Evolutionary conservation across 1,140 invertebrate species (phyloP), one percentile per base, ranked within the genome.

Genomic region (Cydia pomonella): DNA sequence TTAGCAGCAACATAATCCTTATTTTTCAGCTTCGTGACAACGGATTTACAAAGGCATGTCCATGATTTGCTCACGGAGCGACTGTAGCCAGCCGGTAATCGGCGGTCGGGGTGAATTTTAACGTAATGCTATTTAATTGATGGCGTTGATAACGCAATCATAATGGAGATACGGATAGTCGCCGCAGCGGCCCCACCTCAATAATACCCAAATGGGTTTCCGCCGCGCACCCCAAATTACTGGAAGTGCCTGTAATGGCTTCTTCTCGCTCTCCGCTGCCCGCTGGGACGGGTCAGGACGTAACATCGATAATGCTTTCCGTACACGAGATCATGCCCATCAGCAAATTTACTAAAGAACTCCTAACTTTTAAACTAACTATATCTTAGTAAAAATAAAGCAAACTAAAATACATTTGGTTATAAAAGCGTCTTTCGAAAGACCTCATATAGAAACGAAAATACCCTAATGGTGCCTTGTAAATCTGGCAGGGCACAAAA

Each of bases 51-150:
- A 38, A 44, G 72, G 73, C 69, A 77, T 78, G 75, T 86, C 84
- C 83, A 82, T 63, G 21, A 72, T 80, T 69, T 23, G 29, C 76
- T 74, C 50, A 21, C 75, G 59, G 21, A 44, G 74, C 75, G 62
- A 75, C 47, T 73, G 41, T 66, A 80, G 82, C 79, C 78, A 77
- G 78, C 79, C 75, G 80, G 80, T 88, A 89, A 88, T 87, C 86
- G 85, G 88, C 85, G 83, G 84, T 76, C 78, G 80, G 83, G 84
- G 83, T 87, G 84, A 88, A 84, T 89, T 91, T 88, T 86, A 86
- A 89, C 86, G 82, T 90, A 87, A 89, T 86, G 82, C 76, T 81
- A 81, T 81, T 87, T 90, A 91, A 90, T 89, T 90, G 86, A 89
- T 90, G 82, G 80, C 77, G 81, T 84, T 82, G 82, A 90, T 90